Evolutionary conservation across 2,888 invertebrate genomes (phyloP), one percentile per base, ranked within the genome.

Genomic region (Lochmaea crataegi): DNA sequence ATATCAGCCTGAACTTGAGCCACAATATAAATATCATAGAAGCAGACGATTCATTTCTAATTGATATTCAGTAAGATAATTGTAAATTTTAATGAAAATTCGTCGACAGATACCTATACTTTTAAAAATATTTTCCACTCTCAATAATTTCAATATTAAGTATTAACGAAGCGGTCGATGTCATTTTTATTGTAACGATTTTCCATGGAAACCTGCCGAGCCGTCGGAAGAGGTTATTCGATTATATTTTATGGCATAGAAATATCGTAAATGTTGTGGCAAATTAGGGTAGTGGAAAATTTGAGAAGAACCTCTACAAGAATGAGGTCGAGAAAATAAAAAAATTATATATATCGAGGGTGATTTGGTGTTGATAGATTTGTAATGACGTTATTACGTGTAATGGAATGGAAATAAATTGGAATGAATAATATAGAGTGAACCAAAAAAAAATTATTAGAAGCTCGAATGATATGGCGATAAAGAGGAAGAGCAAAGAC

Each of bases 251-350:
- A 60, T 60, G 60, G 38, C 32, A n/a, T 7, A 60, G 60, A 14
- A 60, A 60, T 60, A 60, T 60, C 60, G 60, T 60, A 60, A 60
- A 60, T 41, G 60, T 60, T 60, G 60, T 60, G 60, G 60, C 60
- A 60, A 60, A 60, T 60, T 60, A 41, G 60, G 32, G 60, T 60
- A 60, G 60, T 9, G n/a, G 60, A 41, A 38, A 38, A 38, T 60
- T 60, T 60, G 38, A 38, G 38, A n/a, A 60, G 32, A 38, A 38
- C 32, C 41, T 57, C 12, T 2, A 57, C 14, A 22, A 26, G 14
- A 57, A 26, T 22, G 18, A 57, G 6, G 22, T 57, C 22, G 57
- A 57, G 12, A 32, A 7, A 32, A 32, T 32, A 32, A 32, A 32
- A 5, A 32, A 32, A 32, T 32, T 32, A 32, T 32, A 32, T 32